phyloP scores from a whole-genome alignment of 2,797 vertebrate genomes.

The Gymnothorax reevesii region DNA sequence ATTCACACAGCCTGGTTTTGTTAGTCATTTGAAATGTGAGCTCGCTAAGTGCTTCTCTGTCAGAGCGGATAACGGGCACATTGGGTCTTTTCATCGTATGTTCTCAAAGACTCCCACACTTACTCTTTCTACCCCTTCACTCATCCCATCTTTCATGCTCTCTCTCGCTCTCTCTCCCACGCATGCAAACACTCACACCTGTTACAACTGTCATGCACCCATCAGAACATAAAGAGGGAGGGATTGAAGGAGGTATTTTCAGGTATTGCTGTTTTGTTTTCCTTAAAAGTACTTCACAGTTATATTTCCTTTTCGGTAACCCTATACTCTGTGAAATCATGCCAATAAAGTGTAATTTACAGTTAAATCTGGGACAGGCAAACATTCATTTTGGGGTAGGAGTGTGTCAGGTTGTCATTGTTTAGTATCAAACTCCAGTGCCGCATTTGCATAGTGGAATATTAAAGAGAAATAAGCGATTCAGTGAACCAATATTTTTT shows the following conservation, averaged over 20 bases:
- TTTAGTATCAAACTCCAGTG: no score
- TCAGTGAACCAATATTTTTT: neutral
- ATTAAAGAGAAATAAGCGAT: neutral
- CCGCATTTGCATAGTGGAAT: no score
- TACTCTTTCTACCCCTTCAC: neutral
- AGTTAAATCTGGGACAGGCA: neutral
- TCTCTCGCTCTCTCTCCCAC: neutral
- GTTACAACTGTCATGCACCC: neutral
- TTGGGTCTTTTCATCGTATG: neutral
- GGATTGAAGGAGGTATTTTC: neutral
- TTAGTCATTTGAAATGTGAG: conserved; percentile 7
- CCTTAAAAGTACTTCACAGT: neutral
- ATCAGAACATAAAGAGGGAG: neutral
- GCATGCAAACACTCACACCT: neutral
- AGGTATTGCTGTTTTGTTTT: neutral
- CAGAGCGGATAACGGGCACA: neutral
- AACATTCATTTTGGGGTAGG: neutral
- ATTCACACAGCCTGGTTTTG: neutral
- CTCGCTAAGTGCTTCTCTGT: neutral
- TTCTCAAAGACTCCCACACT: neutral
- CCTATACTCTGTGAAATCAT: conserved; percentile 1
- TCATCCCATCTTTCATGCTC: neutral
- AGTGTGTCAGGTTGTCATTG: no score
- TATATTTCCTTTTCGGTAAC: neutral
- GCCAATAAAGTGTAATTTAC: neutral